Evolutionary conservation across 2,797 vertebrate species (phyloP).

Genomic region (Mus spretus): DNA sequence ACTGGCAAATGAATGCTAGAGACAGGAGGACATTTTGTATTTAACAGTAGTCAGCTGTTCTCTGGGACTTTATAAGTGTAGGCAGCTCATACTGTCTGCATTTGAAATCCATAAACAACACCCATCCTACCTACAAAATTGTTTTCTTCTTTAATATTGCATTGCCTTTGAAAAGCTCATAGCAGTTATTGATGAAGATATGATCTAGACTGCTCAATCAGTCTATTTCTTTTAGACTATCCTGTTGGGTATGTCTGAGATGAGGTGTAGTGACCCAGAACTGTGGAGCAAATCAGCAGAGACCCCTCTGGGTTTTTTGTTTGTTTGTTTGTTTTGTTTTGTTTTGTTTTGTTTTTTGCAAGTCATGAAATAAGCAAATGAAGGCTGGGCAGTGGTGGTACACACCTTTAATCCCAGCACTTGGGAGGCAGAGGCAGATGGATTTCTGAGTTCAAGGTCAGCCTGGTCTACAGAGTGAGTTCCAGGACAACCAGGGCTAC

Average conservation of each 20-base stretch:
- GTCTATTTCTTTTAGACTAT: constrained; percentile 32
- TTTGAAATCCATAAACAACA: constrained; percentile 74
- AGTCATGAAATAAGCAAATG: not conserved
- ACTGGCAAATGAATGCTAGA: constrained; percentile 86
- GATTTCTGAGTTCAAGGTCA: too few species aligned
- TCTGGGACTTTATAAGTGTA: constrained; percentile 68
- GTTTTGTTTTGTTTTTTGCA: not conserved
- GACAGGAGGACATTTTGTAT: constrained; percentile 73
- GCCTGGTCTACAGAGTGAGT: too few species aligned
- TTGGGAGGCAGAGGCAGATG: too few species aligned
- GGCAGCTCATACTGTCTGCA: constrained; percentile 46
- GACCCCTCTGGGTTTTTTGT: not conserved
- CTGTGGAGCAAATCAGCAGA: not conserved
- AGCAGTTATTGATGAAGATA: constrained; percentile 47
- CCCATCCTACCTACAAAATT: constrained; percentile 21
- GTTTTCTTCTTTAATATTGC: constrained; percentile 37
- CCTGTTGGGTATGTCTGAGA: not conserved
- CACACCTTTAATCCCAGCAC: too few species aligned
- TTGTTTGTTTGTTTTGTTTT: not conserved
- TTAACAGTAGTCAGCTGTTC: constrained; percentile 68
- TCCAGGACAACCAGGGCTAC: too few species aligned
- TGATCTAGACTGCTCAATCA: not conserved
- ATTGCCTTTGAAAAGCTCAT: constrained; percentile 46
- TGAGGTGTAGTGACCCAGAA: not conserved
- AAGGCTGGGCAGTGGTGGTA: not conserved